phyloP scores from a whole-genome alignment of 23 tunicate genomes.

The Halocynthia roretzi region DNA sequence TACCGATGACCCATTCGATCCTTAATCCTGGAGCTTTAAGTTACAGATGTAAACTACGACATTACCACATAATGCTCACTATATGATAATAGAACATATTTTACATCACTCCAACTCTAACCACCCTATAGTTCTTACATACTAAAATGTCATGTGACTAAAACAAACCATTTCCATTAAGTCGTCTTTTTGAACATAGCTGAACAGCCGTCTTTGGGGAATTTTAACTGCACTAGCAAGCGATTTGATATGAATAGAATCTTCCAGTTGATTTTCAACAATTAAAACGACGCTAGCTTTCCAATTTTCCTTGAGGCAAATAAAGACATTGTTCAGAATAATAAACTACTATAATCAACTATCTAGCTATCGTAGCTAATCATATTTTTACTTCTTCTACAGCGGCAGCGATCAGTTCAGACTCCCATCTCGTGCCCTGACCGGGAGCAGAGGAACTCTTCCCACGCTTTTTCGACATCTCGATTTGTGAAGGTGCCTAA shows the following conservation, averaged over 20 bases:
- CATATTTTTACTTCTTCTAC: slow-evolving; percentile 56
- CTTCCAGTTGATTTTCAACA: slow-evolving; percentile 59
- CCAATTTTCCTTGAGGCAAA: slow-evolving; percentile 73
- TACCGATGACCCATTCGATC: no score
- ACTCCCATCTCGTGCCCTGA: slow-evolving; percentile 61
- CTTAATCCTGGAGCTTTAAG: no score
- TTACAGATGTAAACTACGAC: no score
- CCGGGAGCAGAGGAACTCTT: slow-evolving; percentile 72
- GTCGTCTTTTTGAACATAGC: slow-evolving; percentile 64
- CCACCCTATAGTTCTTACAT: no score
- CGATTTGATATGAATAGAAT: slow-evolving; percentile 61
- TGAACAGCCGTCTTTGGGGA: slow-evolving; percentile 70
- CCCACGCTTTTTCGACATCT: slow-evolving; percentile 78
- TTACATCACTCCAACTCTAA: no score
- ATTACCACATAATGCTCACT: no score
- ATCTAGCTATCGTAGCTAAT: background rate
- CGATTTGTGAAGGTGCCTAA: no score
- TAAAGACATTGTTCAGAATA: background rate
- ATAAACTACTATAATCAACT: background rate
- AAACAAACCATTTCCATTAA: slow-evolving; percentile 55
- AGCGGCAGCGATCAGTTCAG: slow-evolving; percentile 40
- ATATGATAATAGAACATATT: no score
- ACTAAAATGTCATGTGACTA: background rate
- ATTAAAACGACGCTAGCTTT: slow-evolving; percentile 60
- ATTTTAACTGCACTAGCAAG: slow-evolving; percentile 59